Conservation (phyloP, 2,113 vertebrate genomes). For the Neogale vison region DNA sequence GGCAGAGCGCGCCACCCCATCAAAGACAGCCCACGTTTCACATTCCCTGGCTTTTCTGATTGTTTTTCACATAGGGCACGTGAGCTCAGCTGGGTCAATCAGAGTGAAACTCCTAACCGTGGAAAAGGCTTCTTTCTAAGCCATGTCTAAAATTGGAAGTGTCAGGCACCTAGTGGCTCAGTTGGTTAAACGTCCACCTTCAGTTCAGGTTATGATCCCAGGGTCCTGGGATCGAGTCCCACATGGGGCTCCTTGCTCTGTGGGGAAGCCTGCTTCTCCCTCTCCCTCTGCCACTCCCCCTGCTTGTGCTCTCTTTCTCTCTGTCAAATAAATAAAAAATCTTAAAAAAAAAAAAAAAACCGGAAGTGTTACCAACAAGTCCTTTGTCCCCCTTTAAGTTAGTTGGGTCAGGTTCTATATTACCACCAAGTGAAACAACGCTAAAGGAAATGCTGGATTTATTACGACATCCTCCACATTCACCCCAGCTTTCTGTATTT, state of each 20-base stretch:
- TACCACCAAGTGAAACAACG: slow-evolving; percentile 17
- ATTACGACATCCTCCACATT: not conserved
- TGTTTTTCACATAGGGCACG: not conserved
- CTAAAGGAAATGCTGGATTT: not conserved
- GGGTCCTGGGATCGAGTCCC: too few relatives aligned
- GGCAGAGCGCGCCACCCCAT: not conserved
- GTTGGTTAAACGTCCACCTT: too few relatives aligned
- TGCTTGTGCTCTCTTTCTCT: too few relatives aligned
- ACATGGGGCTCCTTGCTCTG: too few relatives aligned
- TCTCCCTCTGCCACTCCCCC: too few relatives aligned
- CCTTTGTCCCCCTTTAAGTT: not conserved
- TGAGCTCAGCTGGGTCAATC: not conserved
- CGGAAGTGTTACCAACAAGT: not conserved
- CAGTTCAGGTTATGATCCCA: too few relatives aligned
- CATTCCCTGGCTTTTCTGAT: slow-evolving; percentile 5
- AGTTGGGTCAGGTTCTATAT: not conserved
- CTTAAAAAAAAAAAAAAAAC: too few relatives aligned
- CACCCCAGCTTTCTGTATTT: not conserved
- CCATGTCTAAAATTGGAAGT: not conserved
- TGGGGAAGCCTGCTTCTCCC: too few relatives aligned
- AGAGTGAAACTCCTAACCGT: not conserved
- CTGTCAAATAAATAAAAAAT: too few relatives aligned
- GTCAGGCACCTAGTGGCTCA: not conserved
- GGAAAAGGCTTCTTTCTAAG: slow-evolving; percentile 1
- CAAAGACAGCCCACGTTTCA: not conserved